A percentile compares a stretch with the other conserved stretches of the same genome.
phyloP scores from a whole-genome alignment of 2,797 vertebrate genomes.

The Tiaroga cobitis region DNA sequence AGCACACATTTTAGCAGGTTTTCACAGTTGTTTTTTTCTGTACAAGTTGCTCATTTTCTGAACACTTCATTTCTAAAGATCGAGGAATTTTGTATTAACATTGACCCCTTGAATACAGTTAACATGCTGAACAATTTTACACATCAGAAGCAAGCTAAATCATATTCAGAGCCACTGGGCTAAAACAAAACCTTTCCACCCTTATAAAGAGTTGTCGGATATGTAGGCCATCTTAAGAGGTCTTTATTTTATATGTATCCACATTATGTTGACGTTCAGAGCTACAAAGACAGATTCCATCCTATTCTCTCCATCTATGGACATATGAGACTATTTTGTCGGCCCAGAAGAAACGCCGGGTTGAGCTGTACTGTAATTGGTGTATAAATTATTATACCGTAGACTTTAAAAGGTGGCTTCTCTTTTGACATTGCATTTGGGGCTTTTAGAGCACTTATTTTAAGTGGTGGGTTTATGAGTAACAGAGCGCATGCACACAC shows the following conservation, averaged over 20 bases:
- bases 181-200: slow-evolving; percentile 2
- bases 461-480: slow-evolving; percentile 60
- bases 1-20: background rate
- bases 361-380: slow-evolving; percentile 43
- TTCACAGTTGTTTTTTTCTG: too few species aligned
- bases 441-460: slow-evolving; percentile 60
- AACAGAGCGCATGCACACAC: slow-evolving; percentile 34
- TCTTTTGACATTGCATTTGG: slow-evolving; percentile 53
- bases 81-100: background rate
- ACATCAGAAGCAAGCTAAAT: background rate
- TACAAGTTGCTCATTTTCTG: background rate
- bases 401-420: slow-evolving; percentile 52
- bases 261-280: background rate
- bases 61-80: background rate
- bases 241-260: slow-evolving; percentile 17
- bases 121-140: background rate
- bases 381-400: slow-evolving; percentile 51
- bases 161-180: background rate
- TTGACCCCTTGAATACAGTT: background rate
- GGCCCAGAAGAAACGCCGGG: slow-evolving; percentile 13
- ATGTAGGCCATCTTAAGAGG: background rate
- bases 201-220: slow-evolving; percentile 27
- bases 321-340: slow-evolving; percentile 50
- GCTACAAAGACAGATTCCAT: slow-evolving; percentile 11
- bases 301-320: slow-evolving; percentile 39